A percentile compares a stretch with the other conserved stretches of the same genome.
These are phyloP conservation scores for Brachypodius melanocephalos DNA, from an alignment of 2,113 vertebrate genomes.

Conservation along the genomic window DNA sequence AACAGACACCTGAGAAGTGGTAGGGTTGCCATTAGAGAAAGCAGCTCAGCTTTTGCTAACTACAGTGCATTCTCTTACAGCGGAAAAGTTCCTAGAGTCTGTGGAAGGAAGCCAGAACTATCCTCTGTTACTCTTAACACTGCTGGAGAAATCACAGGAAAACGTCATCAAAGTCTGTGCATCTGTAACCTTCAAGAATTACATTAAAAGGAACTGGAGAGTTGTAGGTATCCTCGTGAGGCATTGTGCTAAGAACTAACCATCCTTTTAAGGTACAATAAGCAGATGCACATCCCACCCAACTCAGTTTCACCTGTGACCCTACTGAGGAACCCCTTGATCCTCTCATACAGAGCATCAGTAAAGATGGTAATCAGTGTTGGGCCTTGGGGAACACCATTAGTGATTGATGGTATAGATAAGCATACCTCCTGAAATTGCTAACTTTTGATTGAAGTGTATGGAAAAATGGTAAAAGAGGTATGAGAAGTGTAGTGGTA, in stretches of 20 bases:
- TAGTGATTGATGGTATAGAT: neutral
- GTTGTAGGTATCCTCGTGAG: constrained; percentile 82
- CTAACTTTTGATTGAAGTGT: neutral
- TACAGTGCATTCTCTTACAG: constrained; percentile 67
- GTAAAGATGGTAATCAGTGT: neutral
- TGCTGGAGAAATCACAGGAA: constrained; percentile 94
- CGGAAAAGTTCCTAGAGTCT: constrained; percentile 97
- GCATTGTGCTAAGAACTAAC: neutral
- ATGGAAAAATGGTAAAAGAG: neutral
- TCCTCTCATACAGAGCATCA: neutral
- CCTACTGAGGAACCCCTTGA: neutral
- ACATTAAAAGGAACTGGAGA: constrained; percentile 99
- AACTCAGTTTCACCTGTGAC: neutral
- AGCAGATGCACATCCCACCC: neutral
- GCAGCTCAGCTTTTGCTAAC: neutral
- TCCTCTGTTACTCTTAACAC: constrained; percentile 87
- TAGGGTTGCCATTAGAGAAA: neutral
- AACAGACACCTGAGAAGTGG: neutral
- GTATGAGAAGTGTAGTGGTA: neutral
- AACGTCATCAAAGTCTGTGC: constrained; percentile 96
- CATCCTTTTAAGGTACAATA: neutral
- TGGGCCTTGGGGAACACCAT: neutral
- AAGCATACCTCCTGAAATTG: neutral
- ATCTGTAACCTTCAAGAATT: constrained; percentile 98
- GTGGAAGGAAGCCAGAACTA: constrained; percentile 97